phyloP scores from a whole-genome alignment of 2,797 vertebrate species.

The Tragelaphus oryx region DNA sequence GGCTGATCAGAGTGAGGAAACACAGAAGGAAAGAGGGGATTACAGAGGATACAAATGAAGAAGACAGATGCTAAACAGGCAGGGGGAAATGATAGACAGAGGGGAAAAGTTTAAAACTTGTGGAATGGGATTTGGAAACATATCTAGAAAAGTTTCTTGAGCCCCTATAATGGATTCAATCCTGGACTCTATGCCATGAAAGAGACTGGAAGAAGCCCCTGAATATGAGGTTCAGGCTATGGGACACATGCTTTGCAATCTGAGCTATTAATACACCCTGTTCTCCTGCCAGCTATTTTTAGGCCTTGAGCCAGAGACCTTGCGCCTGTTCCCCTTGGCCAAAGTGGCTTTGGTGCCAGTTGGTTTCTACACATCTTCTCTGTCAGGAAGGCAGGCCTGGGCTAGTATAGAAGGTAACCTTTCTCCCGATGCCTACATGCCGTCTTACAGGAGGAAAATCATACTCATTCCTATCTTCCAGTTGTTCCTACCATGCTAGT shows the following conservation, averaged over 20 bases:
- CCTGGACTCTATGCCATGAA: neutral
- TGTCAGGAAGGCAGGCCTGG: neutral
- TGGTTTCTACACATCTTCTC: conserved; percentile 21
- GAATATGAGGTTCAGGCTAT: neutral
- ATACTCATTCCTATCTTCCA: neutral
- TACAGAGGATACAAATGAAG: neutral
- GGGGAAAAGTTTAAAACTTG: neutral
- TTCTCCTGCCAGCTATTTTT: conserved; percentile 47
- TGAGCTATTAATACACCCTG: conserved; percentile 45
- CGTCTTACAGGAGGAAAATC: neutral
- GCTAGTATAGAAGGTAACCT: neutral
- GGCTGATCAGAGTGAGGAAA: conserved; percentile 12
- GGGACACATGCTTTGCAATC: conserved; percentile 5
- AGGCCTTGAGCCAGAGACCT: conserved; percentile 45
- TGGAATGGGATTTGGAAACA: neutral
- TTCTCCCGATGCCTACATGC: neutral
- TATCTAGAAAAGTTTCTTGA: conserved; percentile 28
- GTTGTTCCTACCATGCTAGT: neutral
- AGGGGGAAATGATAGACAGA: neutral
- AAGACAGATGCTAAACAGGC: neutral
- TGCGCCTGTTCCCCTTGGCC: conserved; percentile 24
- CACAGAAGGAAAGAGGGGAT: neutral
- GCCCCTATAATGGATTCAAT: neutral
- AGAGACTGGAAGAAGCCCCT: neutral
- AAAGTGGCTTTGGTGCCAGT: conserved; percentile 21